Base-by-base conservation (phyloP, 2,888 invertebrate species). In the Acanthococcus lagerstroemiae region DNA sequence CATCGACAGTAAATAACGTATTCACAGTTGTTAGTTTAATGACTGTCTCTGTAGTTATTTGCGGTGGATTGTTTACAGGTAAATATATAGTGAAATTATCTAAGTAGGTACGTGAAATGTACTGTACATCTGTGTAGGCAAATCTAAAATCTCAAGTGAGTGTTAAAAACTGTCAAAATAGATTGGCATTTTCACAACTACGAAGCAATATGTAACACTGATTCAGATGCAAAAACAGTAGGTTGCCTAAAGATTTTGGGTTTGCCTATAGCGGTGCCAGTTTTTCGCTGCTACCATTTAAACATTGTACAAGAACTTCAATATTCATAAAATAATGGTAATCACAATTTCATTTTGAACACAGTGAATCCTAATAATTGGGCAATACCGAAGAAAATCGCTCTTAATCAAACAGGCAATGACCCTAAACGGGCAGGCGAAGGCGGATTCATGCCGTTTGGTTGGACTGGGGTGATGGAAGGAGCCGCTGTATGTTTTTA, bases 391-490 rank as follows among this genome's bases (percentile, higher is more conserved):
- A 69, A 70, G n/a, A n/a, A n/a, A n/a, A n/a, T n/a, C n/a, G n/a
- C n/a, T n/a, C n/a, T n/a, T n/a, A n/a, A n/a, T 12, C 69, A 75
- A 46, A 84, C 82, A 0, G n/a, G n/a, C n/a, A n/a, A n/a, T n/a
- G n/a, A n/a, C n/a, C n/a, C n/a, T n/a, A n/a, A n/a, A n/a, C 69
- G 75, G 46, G 84, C 82, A 0, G 95, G 95, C 0, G 78, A 76
- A 0, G 96, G 95, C 0, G 96, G 96, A 0, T 96, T 95, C 76
- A 82, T 90, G 78, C 96, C 96, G 0, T 96, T 85, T 77, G 95
- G 96, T 0, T 75, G 94, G 45, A 83, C 85, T 0, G 95, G 92
- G 0, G 83, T 92, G 4, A 88, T 92, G 87, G 84, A 87, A 0
- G 93, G 92, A 0, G 87, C 91, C 0, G 90, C 91, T 0, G 89